Conservation (phyloP, 2,888 invertebrate species). For the Scaptomyza caliginosa region DNA sequence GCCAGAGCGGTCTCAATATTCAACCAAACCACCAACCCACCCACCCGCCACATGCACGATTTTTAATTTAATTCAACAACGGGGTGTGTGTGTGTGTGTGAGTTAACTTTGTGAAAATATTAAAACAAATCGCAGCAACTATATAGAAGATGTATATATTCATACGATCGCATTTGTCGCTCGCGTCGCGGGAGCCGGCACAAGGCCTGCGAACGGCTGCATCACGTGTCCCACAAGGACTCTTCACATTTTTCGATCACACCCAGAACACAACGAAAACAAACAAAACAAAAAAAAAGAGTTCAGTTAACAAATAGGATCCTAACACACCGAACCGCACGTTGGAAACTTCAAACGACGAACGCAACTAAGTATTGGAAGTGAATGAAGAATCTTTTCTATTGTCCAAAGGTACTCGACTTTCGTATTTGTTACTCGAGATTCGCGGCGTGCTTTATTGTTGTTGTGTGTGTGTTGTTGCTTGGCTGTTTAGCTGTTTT, state of each 20-base stretch:
- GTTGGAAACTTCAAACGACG: constrained; percentile 3
- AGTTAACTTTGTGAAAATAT: constrained; percentile 41
- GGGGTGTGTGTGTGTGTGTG: neutral
- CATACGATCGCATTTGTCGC: constrained; percentile 41
- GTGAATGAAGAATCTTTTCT: constrained; percentile 9
- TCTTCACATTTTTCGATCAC: constrained; percentile 47
- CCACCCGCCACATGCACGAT: constrained; percentile 5
- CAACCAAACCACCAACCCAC: neutral
- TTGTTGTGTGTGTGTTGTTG: constrained; percentile 6
- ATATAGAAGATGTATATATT: neutral
- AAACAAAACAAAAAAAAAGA: neutral
- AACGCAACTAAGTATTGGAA: neutral
- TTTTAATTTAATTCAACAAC: neutral
- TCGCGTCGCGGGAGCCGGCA: constrained; percentile 44
- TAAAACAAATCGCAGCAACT: constrained; percentile 24
- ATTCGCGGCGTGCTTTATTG: constrained; percentile 12
- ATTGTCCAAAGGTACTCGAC: constrained; percentile 6
- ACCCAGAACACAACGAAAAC: neutral
- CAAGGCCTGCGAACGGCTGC: constrained; percentile 57
- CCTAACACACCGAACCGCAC: constrained; percentile 7
- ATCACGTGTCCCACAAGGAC: constrained; percentile 50
- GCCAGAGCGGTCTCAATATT: constrained; percentile 36
- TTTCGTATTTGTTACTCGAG: constrained; percentile 17
- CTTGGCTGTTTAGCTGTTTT: constrained; percentile 26
- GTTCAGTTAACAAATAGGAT: neutral